Evolutionary conservation across 2,113 vertebrate species (phyloP).

Genomic region (Alethe diademata): DNA sequence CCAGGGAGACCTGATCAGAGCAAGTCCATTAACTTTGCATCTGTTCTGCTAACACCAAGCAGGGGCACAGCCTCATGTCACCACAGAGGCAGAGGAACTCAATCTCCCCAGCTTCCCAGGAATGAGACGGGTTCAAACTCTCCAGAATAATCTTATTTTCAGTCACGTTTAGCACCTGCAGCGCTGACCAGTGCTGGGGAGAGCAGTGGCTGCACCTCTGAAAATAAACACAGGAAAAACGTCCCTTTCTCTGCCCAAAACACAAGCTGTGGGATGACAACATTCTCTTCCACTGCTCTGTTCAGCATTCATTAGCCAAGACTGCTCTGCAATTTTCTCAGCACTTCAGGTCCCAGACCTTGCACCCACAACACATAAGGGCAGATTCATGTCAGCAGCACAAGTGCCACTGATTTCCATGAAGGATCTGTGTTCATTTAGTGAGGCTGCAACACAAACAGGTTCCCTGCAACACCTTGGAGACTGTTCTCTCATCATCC

Average conservation of each 20-base stretch:
- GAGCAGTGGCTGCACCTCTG: background rate
- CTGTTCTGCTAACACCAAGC: background rate
- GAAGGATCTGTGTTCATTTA: background rate
- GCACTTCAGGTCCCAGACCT: background rate
- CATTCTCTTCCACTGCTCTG: accelerated
- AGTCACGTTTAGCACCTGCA: background rate
- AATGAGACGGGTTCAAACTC: background rate
- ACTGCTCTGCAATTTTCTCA: background rate
- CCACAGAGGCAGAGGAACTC: background rate
- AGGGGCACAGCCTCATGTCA: background rate
- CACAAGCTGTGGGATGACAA: background rate
- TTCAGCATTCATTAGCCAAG: background rate
- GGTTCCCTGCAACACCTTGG: background rate
- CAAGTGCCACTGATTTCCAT: background rate
- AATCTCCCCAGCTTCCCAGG: background rate
- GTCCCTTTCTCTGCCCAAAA: background rate
- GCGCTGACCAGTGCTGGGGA: background rate
- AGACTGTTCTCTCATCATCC: background rate
- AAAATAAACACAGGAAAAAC: background rate
- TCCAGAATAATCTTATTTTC: background rate
- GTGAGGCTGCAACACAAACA: background rate
- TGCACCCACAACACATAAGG: background rate
- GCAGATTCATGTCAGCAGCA: background rate
- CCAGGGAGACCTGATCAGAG: background rate
- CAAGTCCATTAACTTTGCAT: background rate